A percentile compares a stretch with the other conserved stretches of the same genome.
Evolutionary conservation across 2,113 vertebrate genomes (phyloP).

Genomic region (Bubo bubo): DNA sequence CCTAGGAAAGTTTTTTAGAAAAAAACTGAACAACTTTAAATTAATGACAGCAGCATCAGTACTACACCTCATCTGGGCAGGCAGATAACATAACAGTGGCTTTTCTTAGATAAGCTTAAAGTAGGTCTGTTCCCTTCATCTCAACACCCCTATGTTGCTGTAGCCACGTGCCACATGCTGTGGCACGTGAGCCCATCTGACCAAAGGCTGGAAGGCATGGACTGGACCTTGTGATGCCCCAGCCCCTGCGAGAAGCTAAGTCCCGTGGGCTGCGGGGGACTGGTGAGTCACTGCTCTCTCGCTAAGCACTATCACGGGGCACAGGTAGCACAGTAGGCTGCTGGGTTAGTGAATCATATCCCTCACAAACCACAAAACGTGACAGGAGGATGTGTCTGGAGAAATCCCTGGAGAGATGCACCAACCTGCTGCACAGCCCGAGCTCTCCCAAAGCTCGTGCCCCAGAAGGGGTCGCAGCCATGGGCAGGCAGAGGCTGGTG

Average conservation of each 20-base stretch:
- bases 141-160: neutral
- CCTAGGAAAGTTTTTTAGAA: neutral
- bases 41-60: neutral
- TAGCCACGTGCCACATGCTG: neutral
- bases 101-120: neutral
- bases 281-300: neutral
- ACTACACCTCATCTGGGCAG: neutral
- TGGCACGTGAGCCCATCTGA: rapidly evolving
- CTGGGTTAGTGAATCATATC: neutral
- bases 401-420: neutral
- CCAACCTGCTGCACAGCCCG: neutral
- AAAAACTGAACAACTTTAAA: neutral
- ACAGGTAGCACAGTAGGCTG: neutral
- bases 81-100: neutral
- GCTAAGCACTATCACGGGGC: neutral
- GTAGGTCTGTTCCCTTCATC: neutral
- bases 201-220: neutral
- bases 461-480: neutral
- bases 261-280: neutral
- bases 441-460: neutral
- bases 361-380: neutral
- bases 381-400: neutral
- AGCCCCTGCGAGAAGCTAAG: neutral
- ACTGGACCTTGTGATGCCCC: neutral
- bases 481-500: neutral